Base-by-base conservation (phyloP, 2,113 vertebrate genomes). In the Leucoraja erinaceus region DNA sequence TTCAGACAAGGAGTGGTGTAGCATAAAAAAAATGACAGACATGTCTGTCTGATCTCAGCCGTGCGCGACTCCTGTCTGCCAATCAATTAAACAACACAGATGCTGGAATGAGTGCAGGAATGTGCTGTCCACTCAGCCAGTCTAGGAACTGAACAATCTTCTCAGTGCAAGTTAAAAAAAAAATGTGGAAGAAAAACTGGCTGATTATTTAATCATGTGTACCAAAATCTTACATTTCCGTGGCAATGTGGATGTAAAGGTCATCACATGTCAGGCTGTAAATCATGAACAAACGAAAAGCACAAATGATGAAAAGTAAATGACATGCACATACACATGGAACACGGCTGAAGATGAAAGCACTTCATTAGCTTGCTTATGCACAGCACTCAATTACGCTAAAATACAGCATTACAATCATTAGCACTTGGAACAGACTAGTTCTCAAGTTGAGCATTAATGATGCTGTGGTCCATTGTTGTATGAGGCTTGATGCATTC, bases 31-130 rank as follows among this genome's bases (percentile, higher is more conserved):
- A 91, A 91, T 91, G 90, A 91, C 90, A 91, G 90, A 91, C 86
- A 14, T 72, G 90, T 72, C 90, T 91, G 90, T 91, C 68, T 91
- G 90, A 91, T 91, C 90, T 91, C 68, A 91, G 90, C 68, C 90
- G 10, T 91, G 90, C 90, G 28, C 72, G 68, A 68, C 90, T 91
- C 90, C 66, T 70, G 90, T 91, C 90, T 91, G 90, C 90, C 90
- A 91, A 91, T 91, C 90, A 74, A 91, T 91, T 91, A 74, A 91
- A 91, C 88, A 90, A 90, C 86, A 68, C 90, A 91, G 90, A 91
- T 70, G 68, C 90, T 91, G 90, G 90, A 28, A 91, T 91, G 33
- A 72, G 90, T 91, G 68, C 18, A 74, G 68, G 38, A 91, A 91
- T 91, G 68, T 28, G 33, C 38, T 72, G 90, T 54, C 90, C 66